Percentiles rank a stretch among this genome's conserved stretches.
phyloP scores from a whole-genome alignment of 2,113 vertebrate genomes.

The Hydropotes inermis region DNA sequence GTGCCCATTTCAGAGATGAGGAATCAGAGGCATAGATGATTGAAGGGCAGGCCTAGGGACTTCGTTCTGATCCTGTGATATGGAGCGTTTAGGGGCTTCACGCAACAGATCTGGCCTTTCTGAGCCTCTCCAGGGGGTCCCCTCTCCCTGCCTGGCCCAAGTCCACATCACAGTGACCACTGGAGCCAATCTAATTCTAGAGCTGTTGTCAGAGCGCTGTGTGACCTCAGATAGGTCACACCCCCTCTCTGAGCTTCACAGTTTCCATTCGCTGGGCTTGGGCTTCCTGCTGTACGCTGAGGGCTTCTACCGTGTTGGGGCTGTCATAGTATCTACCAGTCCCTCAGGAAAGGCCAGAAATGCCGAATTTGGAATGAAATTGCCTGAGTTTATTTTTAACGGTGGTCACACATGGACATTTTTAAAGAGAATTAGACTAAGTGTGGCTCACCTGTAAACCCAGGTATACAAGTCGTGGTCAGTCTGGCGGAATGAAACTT shows the following conservation, averaged over 20 bases:
- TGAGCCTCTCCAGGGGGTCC: background rate
- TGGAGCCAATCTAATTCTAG: background rate
- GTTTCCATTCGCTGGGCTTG: fast-evolving
- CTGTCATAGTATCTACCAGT: background rate
- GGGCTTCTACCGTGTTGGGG: fast-evolving
- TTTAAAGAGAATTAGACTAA: background rate
- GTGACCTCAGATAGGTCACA: background rate
- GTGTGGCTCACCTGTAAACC: background rate
- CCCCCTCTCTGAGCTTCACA: background rate
- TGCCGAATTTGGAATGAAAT: background rate
- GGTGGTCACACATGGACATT: background rate
- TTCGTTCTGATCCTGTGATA: background rate
- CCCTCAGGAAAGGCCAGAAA: background rate
- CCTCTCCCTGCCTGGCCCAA: background rate
- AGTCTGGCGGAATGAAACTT: fast-evolving
- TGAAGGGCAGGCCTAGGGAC: background rate
- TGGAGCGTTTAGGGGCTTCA: background rate
- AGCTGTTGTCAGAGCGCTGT: background rate
- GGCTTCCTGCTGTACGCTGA: background rate
- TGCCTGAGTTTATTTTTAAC: background rate
- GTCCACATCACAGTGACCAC: background rate
- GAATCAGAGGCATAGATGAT: background rate
- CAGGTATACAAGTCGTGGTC: background rate
- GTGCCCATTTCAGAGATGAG: background rate
- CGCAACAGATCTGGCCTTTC: background rate